These are phyloP conservation scores for Athalia rosae DNA, from an alignment of 2,888 invertebrate species.

Conservation along the genomic window DNA sequence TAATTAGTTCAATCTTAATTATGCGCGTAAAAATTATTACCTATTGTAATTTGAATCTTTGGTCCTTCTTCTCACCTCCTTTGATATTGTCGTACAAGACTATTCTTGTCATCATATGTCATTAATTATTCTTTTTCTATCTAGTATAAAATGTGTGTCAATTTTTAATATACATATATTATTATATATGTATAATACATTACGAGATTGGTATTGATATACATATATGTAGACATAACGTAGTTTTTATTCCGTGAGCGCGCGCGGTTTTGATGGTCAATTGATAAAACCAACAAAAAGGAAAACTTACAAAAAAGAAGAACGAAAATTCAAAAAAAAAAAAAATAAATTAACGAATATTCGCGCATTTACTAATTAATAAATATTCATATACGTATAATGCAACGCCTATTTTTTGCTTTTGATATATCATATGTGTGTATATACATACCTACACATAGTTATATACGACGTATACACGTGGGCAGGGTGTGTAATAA, in stretches of 20 bases:
- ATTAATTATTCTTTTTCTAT: neutral
- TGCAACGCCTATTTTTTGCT: constrained; percentile 56
- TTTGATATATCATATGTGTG: constrained; percentile 66
- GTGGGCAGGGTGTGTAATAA: neutral
- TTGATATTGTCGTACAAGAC: constrained; percentile 50
- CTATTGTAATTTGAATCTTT: constrained; percentile 11
- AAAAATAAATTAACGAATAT: neutral
- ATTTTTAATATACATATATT: constrained; percentile 62
- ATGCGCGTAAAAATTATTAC: constrained; percentile 3
- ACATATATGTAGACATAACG: constrained; percentile 56
- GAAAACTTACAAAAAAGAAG: too few relatives aligned
- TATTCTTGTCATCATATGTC: neutral
- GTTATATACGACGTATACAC: constrained; percentile 51
- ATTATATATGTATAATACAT: neutral
- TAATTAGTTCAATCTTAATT: neutral
- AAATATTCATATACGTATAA: neutral
- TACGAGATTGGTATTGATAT: constrained; percentile 58
- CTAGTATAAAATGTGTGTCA: constrained; percentile 67
- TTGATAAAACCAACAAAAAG: too few relatives aligned
- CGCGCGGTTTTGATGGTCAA: too few relatives aligned
- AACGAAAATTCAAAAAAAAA: neutral
- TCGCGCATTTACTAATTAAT: neutral
- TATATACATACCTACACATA: constrained; percentile 61
- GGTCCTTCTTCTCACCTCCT: constrained; percentile 6
- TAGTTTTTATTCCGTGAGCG: constrained; percentile 30